These are phyloP conservation scores for Catocala sponsa DNA, from an alignment of 2,888 invertebrate genomes.

Conservation along the genomic window DNA sequence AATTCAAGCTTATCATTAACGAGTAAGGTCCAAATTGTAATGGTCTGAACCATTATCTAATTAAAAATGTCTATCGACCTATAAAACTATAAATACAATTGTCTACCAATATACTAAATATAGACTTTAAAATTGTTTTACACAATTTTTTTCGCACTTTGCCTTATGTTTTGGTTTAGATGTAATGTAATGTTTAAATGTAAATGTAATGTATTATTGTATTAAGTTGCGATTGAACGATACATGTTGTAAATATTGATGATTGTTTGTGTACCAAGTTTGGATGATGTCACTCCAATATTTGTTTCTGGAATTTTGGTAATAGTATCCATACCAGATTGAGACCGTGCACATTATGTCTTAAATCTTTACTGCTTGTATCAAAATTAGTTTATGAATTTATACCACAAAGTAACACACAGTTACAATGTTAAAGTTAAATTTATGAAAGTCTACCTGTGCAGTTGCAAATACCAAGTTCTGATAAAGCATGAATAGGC, in stretches of 20 bases:
- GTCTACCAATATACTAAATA: constrained; percentile 9
- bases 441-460: too few species aligned
- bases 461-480: too few species aligned
- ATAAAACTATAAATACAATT: constrained; percentile 1
- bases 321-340: too few species aligned
- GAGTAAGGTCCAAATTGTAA: constrained; percentile 11
- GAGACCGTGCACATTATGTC: too few species aligned
- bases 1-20: constrained; percentile 5
- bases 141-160: constrained; percentile 22
- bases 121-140: constrained; percentile 5
- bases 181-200: constrained; percentile 24
- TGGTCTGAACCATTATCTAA: background rate
- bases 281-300: background rate
- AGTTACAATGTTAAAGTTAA: too few species aligned
- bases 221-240: constrained; percentile 36
- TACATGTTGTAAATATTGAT: constrained; percentile 40
- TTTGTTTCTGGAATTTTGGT: too few species aligned
- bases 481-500: too few species aligned
- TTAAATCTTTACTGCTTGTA: too few species aligned
- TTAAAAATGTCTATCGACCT: constrained; percentile 3
- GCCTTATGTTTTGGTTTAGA: constrained; percentile 31
- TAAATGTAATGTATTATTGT: constrained; percentile 41
- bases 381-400: too few species aligned
- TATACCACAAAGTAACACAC: too few species aligned
- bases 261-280: constrained; percentile 29